Base-by-base conservation (phyloP, 23 tunicate genomes). In the Trididemnum miniatum region DNA sequence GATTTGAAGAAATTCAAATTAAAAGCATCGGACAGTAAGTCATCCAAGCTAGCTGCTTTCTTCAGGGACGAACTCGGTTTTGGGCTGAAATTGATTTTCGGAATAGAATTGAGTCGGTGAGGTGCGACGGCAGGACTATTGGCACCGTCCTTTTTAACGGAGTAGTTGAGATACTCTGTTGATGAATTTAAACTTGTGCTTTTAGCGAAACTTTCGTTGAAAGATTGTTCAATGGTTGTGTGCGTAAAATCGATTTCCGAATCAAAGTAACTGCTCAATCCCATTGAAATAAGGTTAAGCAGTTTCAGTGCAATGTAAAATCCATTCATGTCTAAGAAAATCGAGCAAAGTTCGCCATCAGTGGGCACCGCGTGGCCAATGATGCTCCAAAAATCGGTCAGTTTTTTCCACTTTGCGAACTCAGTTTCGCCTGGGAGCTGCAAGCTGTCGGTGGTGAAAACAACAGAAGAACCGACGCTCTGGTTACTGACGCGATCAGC, bases 271-370 rank as follows among this genome's bases (percentile, higher is more conserved):
- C 71, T 49, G 63, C 34, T 82, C 20, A 91, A 59, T 71, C 84
- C 80, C 34, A 76, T 69, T 36, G 87, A 35, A 1, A 85, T 76
- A 7, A 85, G 51, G 51, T 49, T 86, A 25, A 91, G 71, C 1
- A 91, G 77, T 25, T 71, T 71, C 72, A 91, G 71, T 0, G 86
- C 81, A 20, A 85, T 69, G 30, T 85, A 79, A 51, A 82, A 72
- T 0, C 97, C 97, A 51, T 91, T 88, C 44, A 77, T 65, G 22
- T 91, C 84, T 5, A 44, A 22, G 37, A 91, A 91, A n/a, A 65
- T 54, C 33, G 72, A 81, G 35, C 80, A 35, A 4, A 85, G 51
- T 50, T 77, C 76, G 3, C 63, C 62, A 34, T 71, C 82, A 23
- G 71, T 63, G 30, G 85, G 97, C 39, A 91, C 80, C 50, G 89